Conservation (phyloP, 64 coral and sea anemone genomes). For the Acropora yongei region DNA sequence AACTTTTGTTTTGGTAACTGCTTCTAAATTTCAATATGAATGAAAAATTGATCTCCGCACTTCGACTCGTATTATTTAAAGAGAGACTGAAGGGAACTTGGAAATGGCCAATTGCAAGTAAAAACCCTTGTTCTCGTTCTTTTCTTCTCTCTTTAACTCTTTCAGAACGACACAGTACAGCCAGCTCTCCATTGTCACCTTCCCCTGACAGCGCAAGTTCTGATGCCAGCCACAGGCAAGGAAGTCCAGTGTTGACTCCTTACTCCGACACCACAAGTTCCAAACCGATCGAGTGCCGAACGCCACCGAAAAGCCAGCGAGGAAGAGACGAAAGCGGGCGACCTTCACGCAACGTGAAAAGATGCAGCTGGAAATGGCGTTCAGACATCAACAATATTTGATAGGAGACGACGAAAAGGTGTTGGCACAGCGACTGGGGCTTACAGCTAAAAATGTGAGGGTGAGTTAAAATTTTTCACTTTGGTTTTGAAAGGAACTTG, state of each 20-base stretch:
- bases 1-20: too few relatives aligned
- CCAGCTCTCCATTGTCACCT: neutral
- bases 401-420: neutral
- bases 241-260: neutral
- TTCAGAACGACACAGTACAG: neutral
- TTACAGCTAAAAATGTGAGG: neutral
- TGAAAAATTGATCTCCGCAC: too few relatives aligned
- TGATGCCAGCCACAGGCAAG: neutral
- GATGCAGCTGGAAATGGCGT: slow-evolving; percentile 4
- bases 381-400: neutral
- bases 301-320: neutral
- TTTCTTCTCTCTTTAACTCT: neutral
- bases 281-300: slow-evolving; percentile 3
- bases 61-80: too few relatives aligned
- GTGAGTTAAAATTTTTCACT: neutral
- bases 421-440: neutral
- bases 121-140: neutral
- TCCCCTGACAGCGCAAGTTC: neutral
- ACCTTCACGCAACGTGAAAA: neutral
- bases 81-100: too few relatives aligned
- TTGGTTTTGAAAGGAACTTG: too few relatives aligned
- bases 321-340: neutral
- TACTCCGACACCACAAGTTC: slow-evolving; percentile 2
- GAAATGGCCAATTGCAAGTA: too few relatives aligned
- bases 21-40: too few relatives aligned